Base-by-base conservation (phyloP, 2,113 vertebrate genomes). In the Heteronetta atricapilla region DNA sequence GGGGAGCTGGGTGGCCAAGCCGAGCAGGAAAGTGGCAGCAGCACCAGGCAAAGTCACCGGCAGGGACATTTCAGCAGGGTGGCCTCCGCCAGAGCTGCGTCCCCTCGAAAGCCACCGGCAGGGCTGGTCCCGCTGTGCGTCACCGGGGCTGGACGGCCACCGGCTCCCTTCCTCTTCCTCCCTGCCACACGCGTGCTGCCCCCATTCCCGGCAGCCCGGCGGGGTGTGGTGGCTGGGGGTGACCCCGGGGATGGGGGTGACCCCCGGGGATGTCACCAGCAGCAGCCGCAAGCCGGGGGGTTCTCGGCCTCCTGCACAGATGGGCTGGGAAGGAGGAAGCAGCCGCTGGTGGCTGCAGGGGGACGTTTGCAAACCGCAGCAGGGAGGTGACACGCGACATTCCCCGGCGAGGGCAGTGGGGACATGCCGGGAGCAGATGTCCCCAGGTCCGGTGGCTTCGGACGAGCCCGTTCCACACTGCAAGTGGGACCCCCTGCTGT, bases 281-380 rank as follows among this genome's bases (percentile, higher is more conserved):
- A 46, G 19, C 46, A 36, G 20, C 2, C 8, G 20, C 2, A 6
- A 1, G 25, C 1, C 0, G 8, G 59, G 55, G 48, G 19, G 1
- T 82, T 77, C 89, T 38, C 85, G 6, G 15, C 26, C 1, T 0
- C 20, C 0, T 0, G 11, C 40, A 22, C 16, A 1, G 2, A 10
- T 1, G 0, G 29, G 0, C 5, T 4, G 1, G 10, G 29, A 6
- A 75, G 70, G 79, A 82, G 44, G 90, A 93, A 85, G 31, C 11
- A 2, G 19, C 3, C 0, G 0, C 2, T 33, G 13, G 3, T 38
- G 10, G 14, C 9, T 1, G 0, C 3, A 5, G 1, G 34, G 44
- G n/a, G 36, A 1, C 0, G 25, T 6, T 31, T 3, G 10, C 13
- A 72, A 74, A 34, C 4, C 2, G 0, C 59, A 29, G 46, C 0